Evolutionary conservation across 1,140 invertebrate genomes (phyloP).

Genomic region (Lethrus apterus): DNA sequence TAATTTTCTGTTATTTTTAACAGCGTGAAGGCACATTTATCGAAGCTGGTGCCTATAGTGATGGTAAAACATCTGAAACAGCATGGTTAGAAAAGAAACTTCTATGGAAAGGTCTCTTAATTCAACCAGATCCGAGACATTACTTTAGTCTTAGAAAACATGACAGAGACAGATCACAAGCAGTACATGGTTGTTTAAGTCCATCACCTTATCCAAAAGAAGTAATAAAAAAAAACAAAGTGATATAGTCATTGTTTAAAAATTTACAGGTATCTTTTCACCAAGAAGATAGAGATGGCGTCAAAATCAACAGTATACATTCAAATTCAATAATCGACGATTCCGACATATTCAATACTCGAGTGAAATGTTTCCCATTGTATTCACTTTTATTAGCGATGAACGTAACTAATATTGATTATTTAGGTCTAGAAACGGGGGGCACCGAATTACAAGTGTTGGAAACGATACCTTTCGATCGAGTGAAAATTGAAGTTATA

Average conservation of each 20-base stretch:
- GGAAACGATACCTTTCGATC: conserved; percentile 47
- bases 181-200: conserved; percentile 66
- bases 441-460: conserved; percentile 53
- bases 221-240: conserved; percentile 19
- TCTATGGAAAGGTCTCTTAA: conserved; percentile 65
- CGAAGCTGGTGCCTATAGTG: conserved; percentile 51
- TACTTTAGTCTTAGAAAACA: conserved; percentile 51
- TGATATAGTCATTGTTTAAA: conserved; percentile 34
- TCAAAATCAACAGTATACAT: conserved; percentile 38
- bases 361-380: conserved; percentile 78
- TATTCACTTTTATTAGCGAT: conserved; percentile 71
- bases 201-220: conserved; percentile 66
- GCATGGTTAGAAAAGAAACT: conserved; percentile 62
- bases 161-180: conserved; percentile 50
- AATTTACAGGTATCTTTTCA: conserved; percentile 52
- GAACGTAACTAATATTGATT: conserved; percentile 61
- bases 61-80: conserved; percentile 52
- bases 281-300: conserved; percentile 50
- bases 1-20: conserved; percentile 21
- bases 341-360: conserved; percentile 46
- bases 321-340: conserved; percentile 46
- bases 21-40: conserved; percentile 54
- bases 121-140: conserved; percentile 64
- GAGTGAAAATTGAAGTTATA: conserved; percentile 45
- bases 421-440: conserved; percentile 62